Percentiles rank a stretch among this genome's conserved stretches.
phyloP scores from a whole-genome alignment of 2,113 vertebrate genomes.

The Prolemur simus region DNA sequence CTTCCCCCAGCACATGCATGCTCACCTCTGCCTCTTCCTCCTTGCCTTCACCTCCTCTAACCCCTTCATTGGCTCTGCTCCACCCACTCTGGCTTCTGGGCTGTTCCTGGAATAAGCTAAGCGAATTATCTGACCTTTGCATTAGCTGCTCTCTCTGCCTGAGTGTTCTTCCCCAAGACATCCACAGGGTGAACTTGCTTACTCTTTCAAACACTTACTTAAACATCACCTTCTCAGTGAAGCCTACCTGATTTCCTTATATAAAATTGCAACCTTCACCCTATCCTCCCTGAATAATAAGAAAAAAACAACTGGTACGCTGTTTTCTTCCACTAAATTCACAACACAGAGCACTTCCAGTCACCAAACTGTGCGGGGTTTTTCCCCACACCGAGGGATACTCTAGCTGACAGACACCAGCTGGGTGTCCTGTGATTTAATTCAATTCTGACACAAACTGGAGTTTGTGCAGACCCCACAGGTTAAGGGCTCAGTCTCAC shows the following conservation, averaged over 20 bases:
- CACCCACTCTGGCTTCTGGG: neutral
- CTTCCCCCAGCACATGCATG: rapidly evolving
- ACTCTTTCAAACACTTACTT: neutral
- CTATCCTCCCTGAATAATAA: neutral
- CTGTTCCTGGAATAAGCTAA: neutral
- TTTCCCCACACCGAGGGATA: neutral
- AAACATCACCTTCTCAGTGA: neutral
- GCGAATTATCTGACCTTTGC: neutral
- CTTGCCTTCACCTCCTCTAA: no score
- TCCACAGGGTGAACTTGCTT: neutral
- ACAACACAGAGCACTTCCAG: neutral
- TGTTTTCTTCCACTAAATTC: neutral
- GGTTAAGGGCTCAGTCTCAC: neutral
- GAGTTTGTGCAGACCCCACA: neutral
- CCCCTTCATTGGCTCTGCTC: neutral
- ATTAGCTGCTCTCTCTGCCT: neutral
- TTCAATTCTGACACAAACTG: neutral
- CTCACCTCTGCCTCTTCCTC: neutral
- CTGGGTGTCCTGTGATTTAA: neutral
- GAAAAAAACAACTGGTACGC: neutral
- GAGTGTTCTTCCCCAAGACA: neutral
- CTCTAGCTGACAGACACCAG: neutral
- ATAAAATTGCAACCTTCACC: neutral
- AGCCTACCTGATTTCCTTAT: neutral
- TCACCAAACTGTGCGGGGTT: neutral